phyloP scores from a whole-genome alignment of 2,888 invertebrate species.

The Heliconius charithonia region DNA sequence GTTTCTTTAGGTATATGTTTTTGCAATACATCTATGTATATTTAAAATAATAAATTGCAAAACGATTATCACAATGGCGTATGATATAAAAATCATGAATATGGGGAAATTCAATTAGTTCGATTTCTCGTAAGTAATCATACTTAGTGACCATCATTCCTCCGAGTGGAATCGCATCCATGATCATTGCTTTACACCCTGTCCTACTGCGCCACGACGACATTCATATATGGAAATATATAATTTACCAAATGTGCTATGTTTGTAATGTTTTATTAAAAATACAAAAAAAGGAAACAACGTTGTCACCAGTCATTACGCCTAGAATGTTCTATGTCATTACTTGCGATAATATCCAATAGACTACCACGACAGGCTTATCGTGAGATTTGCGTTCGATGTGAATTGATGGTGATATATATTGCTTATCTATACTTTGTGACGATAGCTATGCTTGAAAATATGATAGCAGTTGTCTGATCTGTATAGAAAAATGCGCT shows the following conservation, averaged over 20 bases:
- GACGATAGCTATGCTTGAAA: not conserved
- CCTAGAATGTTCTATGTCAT: constrained; percentile 18
- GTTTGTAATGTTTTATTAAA: not conserved
- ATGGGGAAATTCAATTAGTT: too few relatives aligned
- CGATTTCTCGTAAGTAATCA: too few relatives aligned
- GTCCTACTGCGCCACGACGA: not conserved
- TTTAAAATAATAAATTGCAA: too few relatives aligned
- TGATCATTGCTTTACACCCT: too few relatives aligned
- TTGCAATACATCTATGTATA: too few relatives aligned
- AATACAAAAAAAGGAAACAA: not conserved
- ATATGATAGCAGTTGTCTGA: not conserved
- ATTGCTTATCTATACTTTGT: not conserved
- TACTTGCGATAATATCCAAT: constrained; percentile 3
- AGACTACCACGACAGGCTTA: constrained; percentile 4
- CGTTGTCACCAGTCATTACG: not conserved
- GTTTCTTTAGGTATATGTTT: too few relatives aligned
- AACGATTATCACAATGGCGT: too few relatives aligned
- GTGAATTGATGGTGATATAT: constrained; percentile 13
- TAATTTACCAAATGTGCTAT: not conserved
- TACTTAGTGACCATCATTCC: too few relatives aligned
- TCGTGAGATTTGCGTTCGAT: constrained; percentile 21
- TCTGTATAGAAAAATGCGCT: not conserved
- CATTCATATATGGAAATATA: not conserved
- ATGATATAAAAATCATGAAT: too few relatives aligned
- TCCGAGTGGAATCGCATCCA: too few relatives aligned